Conservation (phyloP, 2,113 vertebrate genomes). For the Rhagologus leucostigma region DNA sequence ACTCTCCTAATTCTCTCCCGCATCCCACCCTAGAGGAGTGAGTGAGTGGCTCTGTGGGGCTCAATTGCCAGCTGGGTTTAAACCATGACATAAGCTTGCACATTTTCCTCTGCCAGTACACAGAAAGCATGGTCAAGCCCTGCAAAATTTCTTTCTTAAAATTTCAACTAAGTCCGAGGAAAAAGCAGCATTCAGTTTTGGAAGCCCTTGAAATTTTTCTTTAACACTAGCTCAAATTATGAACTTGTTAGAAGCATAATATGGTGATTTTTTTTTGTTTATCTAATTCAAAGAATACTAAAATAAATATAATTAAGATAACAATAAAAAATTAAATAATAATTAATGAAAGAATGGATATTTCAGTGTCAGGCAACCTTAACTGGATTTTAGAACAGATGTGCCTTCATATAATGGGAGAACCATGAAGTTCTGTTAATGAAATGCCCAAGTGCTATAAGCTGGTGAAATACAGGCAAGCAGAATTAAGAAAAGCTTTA, state of each 20-base stretch:
- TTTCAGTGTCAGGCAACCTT: not conserved
- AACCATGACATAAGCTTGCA: not conserved
- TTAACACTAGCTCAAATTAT: not conserved
- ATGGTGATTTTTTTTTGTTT: not conserved
- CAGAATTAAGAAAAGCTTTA: not conserved
- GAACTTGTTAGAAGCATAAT: not conserved
- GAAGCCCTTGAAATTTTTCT: not conserved
- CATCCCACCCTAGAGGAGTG: not conserved
- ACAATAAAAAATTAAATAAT: not conserved
- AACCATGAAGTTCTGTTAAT: not conserved
- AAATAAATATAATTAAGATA: not conserved
- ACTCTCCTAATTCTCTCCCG: not conserved
- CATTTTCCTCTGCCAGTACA: not conserved
- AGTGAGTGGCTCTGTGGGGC: fast-evolving
- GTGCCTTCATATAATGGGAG: not conserved
- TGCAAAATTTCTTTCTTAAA: not conserved
- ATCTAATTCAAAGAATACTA: not conserved
- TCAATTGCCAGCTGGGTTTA: not conserved
- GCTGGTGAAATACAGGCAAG: not conserved
- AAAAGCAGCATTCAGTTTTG: not conserved
- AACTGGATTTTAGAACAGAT: not conserved
- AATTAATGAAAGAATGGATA: not conserved
- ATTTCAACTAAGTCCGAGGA: not conserved
- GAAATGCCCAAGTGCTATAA: not conserved
- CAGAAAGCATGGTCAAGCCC: not conserved